Evolutionary conservation across 1,140 invertebrate species (phyloP).

Genomic region (Mamestra configurata): DNA sequence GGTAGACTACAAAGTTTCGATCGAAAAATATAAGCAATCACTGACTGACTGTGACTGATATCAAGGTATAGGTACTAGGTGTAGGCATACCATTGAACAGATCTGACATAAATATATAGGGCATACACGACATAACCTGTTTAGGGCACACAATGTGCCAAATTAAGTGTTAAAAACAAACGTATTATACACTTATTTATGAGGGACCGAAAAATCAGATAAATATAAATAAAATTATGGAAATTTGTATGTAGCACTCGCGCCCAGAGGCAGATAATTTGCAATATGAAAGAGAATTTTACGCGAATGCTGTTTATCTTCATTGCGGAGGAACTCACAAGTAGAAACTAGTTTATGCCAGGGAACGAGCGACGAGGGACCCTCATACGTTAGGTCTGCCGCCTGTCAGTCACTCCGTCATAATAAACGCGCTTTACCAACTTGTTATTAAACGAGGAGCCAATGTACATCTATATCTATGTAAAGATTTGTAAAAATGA

Average conservation of each 20-base stretch:
- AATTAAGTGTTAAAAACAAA: background rate
- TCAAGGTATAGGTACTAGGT: too few species aligned
- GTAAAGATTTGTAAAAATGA: conserved; percentile 25
- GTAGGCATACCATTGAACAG: too few species aligned
- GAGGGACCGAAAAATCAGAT: background rate
- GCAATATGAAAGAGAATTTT: conserved; percentile 35
- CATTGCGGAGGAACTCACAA: background rate
- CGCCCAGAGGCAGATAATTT: conserved; percentile 7
- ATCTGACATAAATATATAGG: too few species aligned
- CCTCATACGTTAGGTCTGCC: background rate
- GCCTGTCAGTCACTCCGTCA: conserved; percentile 27
- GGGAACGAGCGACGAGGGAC: background rate
- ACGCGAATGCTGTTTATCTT: conserved; percentile 30
- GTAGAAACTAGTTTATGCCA: background rate
- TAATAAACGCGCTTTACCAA: conserved; percentile 26
- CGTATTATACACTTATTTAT: background rate
- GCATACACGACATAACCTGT: too few species aligned
- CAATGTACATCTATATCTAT: background rate
- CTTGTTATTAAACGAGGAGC: conserved; percentile 12
- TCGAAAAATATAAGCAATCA: too few species aligned
- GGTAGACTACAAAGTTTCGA: too few species aligned
- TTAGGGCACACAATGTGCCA: background rate
- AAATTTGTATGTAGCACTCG: background rate
- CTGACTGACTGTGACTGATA: too few species aligned
- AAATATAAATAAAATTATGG: conserved; percentile 19